These are phyloP conservation scores for Poeciliopsis occidentalis DNA, from an alignment of 2,113 vertebrate species.

Conservation along the genomic window DNA sequence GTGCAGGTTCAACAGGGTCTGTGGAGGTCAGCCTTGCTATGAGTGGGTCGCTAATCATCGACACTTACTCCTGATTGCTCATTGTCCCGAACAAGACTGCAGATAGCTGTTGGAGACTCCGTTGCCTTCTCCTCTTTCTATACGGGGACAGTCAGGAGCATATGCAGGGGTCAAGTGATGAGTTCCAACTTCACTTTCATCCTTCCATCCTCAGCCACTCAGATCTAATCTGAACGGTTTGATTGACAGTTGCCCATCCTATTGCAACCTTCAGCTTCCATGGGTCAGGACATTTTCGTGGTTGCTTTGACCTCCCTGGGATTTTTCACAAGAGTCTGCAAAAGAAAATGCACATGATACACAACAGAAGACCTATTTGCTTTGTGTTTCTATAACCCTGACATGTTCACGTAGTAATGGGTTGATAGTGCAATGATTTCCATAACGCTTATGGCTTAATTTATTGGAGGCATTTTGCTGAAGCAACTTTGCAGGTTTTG, in stretches of 20 bases:
- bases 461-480: slow-evolving; percentile 18
- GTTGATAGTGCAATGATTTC: slow-evolving; percentile 40
- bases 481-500: slow-evolving; percentile 16
- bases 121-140: slow-evolving; percentile 30
- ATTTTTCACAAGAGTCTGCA: not conserved
- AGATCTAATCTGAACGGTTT: slow-evolving; percentile 28
- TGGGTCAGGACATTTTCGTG: slow-evolving; percentile 27
- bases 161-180: slow-evolving; percentile 65
- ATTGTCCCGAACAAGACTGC: slow-evolving; percentile 63
- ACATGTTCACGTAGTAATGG: slow-evolving; percentile 35
- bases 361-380: slow-evolving; percentile 8
- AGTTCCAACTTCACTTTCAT: slow-evolving; percentile 28
- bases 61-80: slow-evolving; percentile 66
- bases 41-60: slow-evolving; percentile 63
- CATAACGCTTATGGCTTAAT: slow-evolving; percentile 36
- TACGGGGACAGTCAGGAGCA: slow-evolving; percentile 21
- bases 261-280: not conserved
- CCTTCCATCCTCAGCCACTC: slow-evolving; percentile 16
- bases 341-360: slow-evolving; percentile 6
- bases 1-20: slow-evolving; percentile 29
- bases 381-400: slow-evolving; percentile 22
- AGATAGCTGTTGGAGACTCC: slow-evolving; percentile 55
- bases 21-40: slow-evolving; percentile 23
- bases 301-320: slow-evolving; percentile 23
- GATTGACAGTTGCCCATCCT: slow-evolving; percentile 7